Percentiles rank a stretch among this genome's conserved stretches.
phyloP scores from a whole-genome alignment of 2,797 vertebrate species.

The Carduelis carduelis region DNA sequence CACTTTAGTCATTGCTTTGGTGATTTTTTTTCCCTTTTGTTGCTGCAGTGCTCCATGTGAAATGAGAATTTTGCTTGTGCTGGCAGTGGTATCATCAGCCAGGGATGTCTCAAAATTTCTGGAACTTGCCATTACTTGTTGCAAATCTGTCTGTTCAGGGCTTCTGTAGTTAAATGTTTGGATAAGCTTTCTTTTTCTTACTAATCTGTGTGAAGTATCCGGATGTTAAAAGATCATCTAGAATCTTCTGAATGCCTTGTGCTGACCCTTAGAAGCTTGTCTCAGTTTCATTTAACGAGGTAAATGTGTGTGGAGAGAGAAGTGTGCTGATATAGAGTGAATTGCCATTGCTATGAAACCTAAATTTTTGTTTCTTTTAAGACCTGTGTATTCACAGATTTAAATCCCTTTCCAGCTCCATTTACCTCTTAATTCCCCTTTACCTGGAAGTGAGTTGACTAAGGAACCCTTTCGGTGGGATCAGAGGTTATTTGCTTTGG shows the following conservation, averaged over 20 bases:
- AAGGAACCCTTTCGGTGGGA: constrained; percentile 99
- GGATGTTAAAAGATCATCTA: not conserved
- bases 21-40: not conserved
- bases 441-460: constrained; percentile 95
- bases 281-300: not conserved
- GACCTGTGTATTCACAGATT: not conserved
- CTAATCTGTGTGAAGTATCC: not conserved
- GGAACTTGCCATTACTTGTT: not conserved
- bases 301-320: not conserved
- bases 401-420: constrained; percentile 83
- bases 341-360: not conserved
- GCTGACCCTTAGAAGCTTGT: not conserved
- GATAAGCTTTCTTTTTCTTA: not conserved
- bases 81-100: not conserved
- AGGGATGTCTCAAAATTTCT: not conserved
- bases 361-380: not conserved
- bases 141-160: not conserved
- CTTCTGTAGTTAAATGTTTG: not conserved
- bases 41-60: not conserved
- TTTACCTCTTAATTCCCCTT: constrained; percentile 92
- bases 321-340: not conserved
- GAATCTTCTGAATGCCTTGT: not conserved
- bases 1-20: not conserved
- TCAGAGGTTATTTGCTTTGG: constrained; percentile 93
- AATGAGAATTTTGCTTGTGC: not conserved